Percentiles rank a stretch among this genome's conserved stretches.
Evolutionary conservation across 2,797 vertebrate species (phyloP).

Genomic region (Tenualosa ilisha): DNA sequence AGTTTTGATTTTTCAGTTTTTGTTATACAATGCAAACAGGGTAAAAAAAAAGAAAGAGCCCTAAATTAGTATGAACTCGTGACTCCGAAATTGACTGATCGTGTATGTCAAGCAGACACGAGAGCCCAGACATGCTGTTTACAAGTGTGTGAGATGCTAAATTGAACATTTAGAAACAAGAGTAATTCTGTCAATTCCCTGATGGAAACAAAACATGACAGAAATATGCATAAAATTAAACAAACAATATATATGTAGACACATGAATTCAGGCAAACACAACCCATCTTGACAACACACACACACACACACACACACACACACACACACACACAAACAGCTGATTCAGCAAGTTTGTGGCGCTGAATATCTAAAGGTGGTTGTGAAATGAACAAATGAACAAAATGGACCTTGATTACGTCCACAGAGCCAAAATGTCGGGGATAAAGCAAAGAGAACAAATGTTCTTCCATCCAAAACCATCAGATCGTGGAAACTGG

Average conservation of each 20-base stretch:
- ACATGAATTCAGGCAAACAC: background rate
- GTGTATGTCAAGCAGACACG: too few species aligned
- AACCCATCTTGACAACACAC: background rate
- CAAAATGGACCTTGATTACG: background rate
- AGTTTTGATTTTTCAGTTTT: too few species aligned
- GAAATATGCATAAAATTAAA: too few species aligned
- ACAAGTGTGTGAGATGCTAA: background rate
- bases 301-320: background rate
- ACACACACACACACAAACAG: background rate
- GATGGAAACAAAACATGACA: background rate
- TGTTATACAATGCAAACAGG: too few species aligned
- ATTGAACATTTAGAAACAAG: background rate
- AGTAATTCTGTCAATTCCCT: background rate
- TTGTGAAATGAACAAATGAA: background rate
- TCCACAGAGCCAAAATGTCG: too few species aligned
- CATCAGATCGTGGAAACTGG: background rate
- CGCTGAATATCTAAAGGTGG: background rate
- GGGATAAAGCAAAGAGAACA: background rate
- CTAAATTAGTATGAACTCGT: too few species aligned
- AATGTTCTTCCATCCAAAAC: background rate
- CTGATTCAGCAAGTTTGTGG: background rate
- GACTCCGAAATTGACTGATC: too few species aligned
- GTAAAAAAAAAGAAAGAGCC: too few species aligned
- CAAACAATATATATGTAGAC: too few species aligned
- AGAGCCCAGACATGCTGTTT: too few species aligned